Evolutionary conservation across 1,140 invertebrate genomes (phyloP).

Genomic region (Calephelis nemesis): DNA sequence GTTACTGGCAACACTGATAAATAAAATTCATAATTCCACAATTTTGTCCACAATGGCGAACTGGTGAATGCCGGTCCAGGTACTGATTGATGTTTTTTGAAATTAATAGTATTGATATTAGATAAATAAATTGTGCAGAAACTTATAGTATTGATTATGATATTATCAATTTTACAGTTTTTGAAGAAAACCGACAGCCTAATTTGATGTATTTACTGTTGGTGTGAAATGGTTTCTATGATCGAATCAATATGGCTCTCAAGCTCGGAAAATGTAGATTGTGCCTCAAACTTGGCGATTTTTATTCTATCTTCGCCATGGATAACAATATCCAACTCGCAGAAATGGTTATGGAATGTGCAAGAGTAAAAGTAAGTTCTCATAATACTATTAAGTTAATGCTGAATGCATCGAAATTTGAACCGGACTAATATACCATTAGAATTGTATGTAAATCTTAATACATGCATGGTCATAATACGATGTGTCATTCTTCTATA

Average conservation of each 20-base stretch:
- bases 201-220: slow-evolving; percentile 41
- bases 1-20: not conserved
- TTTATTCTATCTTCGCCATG: slow-evolving; percentile 76
- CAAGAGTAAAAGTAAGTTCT: slow-evolving; percentile 76
- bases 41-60: slow-evolving; percentile 22
- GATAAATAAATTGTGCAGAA: slow-evolving; percentile 22
- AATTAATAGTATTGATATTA: slow-evolving; percentile 27
- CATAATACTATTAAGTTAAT: not conserved
- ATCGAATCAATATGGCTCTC: slow-evolving; percentile 75
- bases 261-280: slow-evolving; percentile 78
- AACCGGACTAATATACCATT: slow-evolving; percentile 23
- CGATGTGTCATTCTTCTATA: not conserved
- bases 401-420: slow-evolving; percentile 25
- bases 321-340: slow-evolving; percentile 77
- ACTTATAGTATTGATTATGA: slow-evolving; percentile 13
- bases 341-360: slow-evolving; percentile 81
- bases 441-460: not conserved
- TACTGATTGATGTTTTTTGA: slow-evolving; percentile 27
- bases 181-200: slow-evolving; percentile 22
- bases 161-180: slow-evolving; percentile 1
- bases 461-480: not conserved
- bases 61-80: slow-evolving; percentile 29
- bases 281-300: slow-evolving; percentile 77
- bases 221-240: slow-evolving; percentile 55
- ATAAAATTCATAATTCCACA: not conserved